Base-by-base conservation (phyloP, 2,797 vertebrate species). In the Loriculus beryllinus region DNA sequence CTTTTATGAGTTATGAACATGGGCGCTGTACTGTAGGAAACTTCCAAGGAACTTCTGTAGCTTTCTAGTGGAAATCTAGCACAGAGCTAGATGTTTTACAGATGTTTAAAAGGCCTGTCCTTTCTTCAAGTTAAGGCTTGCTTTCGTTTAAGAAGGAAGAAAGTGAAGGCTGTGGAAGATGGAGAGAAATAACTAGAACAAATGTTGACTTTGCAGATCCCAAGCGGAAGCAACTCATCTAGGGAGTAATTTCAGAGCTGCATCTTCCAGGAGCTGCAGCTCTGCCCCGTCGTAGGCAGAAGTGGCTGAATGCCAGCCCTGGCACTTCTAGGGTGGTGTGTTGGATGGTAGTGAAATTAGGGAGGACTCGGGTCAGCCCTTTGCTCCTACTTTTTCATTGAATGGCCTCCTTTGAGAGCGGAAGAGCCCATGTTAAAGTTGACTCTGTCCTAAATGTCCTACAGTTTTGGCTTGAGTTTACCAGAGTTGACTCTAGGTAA, bases 1-100 rank as follows among this genome's bases (percentile, higher is more conserved):
- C 33, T 85, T 94, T 85, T 64, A 71, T 92, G 52, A 87, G 51
- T 78, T 89, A 75, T 31, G 81, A 92, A 75, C 71, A 69, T 51
- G 28, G 49, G 20, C 19, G 7, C 12, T 2, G 0, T 0, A 0
- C 28, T 69, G 39, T 52, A 72, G 28, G 39, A 93, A 92, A 56
- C 33, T 75, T 83, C 39, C 82, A 91, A 82, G 39, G 84, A 89
- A 88, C 49, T 80, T 65, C 33, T 52, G 4, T 40, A 49, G 42
- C 28, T 62, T 95, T 92, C 86, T 83, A 71, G 84, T 71, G 62
- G 47, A 85, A 89, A 43, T 51, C 28, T 71, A 47, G 23, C 39
- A 82, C 8, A 60, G 47, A 65, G 31, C 2, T 86, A 54, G 28
- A 48, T 52, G 14, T 3, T 48, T 92, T 80, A 87, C 54, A 71